Evolutionary conservation across 2,888 invertebrate genomes (phyloP).

Genomic region (Ceriagrion tenellum): DNA sequence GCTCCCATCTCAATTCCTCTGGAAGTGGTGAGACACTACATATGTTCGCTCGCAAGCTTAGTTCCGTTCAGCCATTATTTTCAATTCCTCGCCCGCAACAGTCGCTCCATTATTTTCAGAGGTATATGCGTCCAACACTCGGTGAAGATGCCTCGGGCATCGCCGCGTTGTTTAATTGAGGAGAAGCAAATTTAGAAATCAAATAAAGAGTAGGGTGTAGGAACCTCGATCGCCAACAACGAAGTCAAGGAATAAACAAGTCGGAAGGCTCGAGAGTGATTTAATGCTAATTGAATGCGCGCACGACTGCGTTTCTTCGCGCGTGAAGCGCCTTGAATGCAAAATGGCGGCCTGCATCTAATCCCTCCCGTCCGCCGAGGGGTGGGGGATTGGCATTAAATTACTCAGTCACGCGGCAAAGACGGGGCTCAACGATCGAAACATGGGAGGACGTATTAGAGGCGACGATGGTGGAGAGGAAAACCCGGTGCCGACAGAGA

Average conservation of each 20-base stretch:
- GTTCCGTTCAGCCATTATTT: not conserved
- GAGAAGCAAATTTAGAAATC: not conserved
- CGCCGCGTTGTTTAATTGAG: not conserved
- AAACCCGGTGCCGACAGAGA: too few relatives aligned
- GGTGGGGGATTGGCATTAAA: not conserved
- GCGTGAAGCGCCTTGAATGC: not conserved
- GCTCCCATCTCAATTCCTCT: too few relatives aligned
- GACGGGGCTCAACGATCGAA: not conserved
- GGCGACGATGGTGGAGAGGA: too few relatives aligned
- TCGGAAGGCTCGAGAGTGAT: not conserved
- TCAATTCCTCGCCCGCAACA: not conserved
- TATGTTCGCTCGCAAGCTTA: too few relatives aligned
- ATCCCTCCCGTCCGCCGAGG: too few relatives aligned
- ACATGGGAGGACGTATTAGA: not conserved
- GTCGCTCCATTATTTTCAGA: not conserved
- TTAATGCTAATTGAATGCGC: not conserved
- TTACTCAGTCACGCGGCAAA: not conserved
- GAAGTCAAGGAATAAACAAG: slow-evolving; percentile 9
- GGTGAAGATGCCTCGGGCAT: not conserved
- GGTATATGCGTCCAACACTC: not conserved
- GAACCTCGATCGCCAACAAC: not conserved
- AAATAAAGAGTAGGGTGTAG: slow-evolving; percentile 13
- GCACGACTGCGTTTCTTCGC: not conserved
- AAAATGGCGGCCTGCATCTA: not conserved
- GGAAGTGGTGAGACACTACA: too few relatives aligned